Evolutionary conservation across 2,113 vertebrate genomes (phyloP), one percentile per base, ranked within the genome.

Genomic region (Egretta garzetta): DNA sequence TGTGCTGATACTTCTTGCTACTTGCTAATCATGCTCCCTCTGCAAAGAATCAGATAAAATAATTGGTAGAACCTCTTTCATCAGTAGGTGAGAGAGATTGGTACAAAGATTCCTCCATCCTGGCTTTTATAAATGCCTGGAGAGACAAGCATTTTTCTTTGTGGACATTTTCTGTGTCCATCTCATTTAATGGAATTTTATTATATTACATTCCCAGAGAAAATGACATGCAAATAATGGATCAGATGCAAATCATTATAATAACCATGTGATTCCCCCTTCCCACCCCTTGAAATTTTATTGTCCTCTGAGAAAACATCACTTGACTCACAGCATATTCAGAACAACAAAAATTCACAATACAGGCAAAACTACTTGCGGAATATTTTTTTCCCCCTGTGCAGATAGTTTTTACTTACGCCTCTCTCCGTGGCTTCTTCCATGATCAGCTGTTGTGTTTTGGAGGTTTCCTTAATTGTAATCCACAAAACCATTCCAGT

Each of bases 401-500:
- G 15, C 63, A 10, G 17, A 35, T 26, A 45, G 30, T 49, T 93
- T 70, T 49, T 35, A 71, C 81, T 97, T 94, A 99, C 99, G 98
- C 98, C 97, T 92, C 98, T 99, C 87, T 99, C 95, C 26, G 96
- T 41, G 21, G 98, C 98, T 96, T 98, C 99, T 96, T 99, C 94
- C 97, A 97, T 98, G 63, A 99, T 99, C 79, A 99, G 96, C 75
- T 98, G 72, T 70, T 98, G 96, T 74, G 97, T 98, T 90, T 99
- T 98, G 24, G 95, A 49, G 21, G 98, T 88, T 68, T 98, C 97
- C 75, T 98, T 99, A 35, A 99, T 68, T 96, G 98, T 99, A 95
- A 99, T 94, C 98, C 98, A 99, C 66, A 99, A 95, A 98, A 99
- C 98, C 98, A 99, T 98, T 73, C 98, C 98, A 17, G 98, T 98